Percentiles rank a stretch among this genome's conserved stretches.
These are phyloP conservation scores for Chaetogeoica ovagalla DNA, from an alignment of 2,888 invertebrate genomes.

Conservation along the genomic window DNA sequence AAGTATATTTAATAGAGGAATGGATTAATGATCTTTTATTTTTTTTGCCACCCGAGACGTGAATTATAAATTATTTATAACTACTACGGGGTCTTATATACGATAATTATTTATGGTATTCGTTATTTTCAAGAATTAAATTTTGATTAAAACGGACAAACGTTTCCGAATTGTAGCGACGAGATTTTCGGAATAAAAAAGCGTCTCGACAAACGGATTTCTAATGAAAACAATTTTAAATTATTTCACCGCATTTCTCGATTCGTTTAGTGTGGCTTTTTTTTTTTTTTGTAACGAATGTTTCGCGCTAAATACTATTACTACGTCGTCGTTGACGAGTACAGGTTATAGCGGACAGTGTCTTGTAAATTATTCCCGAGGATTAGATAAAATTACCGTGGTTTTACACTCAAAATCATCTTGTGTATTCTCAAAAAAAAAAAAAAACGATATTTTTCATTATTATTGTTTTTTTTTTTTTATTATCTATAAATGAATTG, in stretches of 20 bases:
- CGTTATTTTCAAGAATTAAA: too few species aligned
- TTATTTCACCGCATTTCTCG: neutral
- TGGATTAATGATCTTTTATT: neutral
- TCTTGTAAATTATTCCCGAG: slow-evolving; percentile 2
- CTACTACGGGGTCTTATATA: too few species aligned
- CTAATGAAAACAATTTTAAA: neutral
- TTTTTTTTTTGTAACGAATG: slow-evolving; percentile 2
- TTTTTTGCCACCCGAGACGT: neutral
- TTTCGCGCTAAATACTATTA: neutral
- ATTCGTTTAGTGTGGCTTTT: neutral
- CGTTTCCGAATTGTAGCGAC: neutral
- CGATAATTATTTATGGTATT: too few species aligned
- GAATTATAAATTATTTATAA: too few species aligned
- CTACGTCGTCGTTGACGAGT: neutral
- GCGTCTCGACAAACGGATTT: neutral
- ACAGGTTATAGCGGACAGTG: neutral
- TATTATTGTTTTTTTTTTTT: too few species aligned
- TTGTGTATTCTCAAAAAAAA: neutral
- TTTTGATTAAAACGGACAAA: too few species aligned
- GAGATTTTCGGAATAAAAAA: neutral
- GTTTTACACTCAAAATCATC: neutral
- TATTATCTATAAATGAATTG: too few species aligned
- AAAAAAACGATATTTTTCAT: neutral
- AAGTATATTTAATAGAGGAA: neutral
- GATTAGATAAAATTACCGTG: neutral